Conservation (phyloP, 2,113 vertebrate genomes). For the Triplophysa tibetana region DNA sequence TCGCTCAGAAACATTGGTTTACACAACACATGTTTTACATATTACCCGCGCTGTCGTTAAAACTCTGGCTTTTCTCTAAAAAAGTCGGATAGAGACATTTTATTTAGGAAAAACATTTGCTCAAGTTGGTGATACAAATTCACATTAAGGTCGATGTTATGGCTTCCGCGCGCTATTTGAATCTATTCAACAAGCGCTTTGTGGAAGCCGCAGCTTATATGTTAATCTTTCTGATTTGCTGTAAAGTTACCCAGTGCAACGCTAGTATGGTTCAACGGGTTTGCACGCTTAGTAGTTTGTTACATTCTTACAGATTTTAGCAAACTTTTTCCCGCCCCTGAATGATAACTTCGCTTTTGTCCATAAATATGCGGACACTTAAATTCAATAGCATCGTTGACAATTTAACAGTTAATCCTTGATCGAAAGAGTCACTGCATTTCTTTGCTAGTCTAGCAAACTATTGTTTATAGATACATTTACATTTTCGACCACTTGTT, state of each 20-base stretch:
- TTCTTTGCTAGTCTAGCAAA: not conserved
- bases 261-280: not conserved
- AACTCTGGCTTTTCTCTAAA: not conserved
- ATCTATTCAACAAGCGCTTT: not conserved
- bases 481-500: too few relatives aligned
- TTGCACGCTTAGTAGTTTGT: not conserved
- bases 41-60: not conserved
- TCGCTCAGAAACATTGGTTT: slow-evolving; percentile 27
- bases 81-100: not conserved
- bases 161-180: not conserved
- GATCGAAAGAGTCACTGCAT: not conserved
- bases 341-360: not conserved
- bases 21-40: not conserved
- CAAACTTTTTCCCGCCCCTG: not conserved
- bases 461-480: too few relatives aligned
- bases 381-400: not conserved
- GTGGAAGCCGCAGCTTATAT: not conserved
- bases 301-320: not conserved
- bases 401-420: too few relatives aligned
- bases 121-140: not conserved
- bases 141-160: slow-evolving; percentile 14
- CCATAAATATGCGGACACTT: not conserved
- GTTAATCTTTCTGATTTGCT: not conserved
- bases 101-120: not conserved
- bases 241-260: not conserved